Percentiles rank a stretch among this genome's conserved stretches.
These are phyloP conservation scores for Leptinotarsa tumamoca DNA, from an alignment of 2,888 invertebrate genomes.

Conservation along the genomic window DNA sequence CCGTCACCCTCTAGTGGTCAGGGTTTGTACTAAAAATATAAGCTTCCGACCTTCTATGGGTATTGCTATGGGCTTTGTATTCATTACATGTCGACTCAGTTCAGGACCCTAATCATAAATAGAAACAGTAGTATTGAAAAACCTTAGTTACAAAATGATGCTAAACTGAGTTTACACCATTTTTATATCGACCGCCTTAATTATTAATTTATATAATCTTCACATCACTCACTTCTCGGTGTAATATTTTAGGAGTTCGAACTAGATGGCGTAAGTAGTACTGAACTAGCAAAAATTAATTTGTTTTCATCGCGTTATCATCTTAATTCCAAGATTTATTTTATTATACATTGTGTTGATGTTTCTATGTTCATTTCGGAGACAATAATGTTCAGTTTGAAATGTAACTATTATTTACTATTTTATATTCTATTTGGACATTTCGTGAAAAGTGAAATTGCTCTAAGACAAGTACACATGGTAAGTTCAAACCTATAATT, in stretches of 20 bases:
- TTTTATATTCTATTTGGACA: constrained; percentile 4
- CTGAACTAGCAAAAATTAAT: not conserved
- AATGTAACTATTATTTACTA: not conserved
- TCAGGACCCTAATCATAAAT: too few relatives aligned
- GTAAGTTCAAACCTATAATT: not conserved
- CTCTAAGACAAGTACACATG: constrained; percentile 24
- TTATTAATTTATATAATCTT: too few relatives aligned
- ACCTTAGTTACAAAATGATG: too few relatives aligned
- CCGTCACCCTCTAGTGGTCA: too few relatives aligned
- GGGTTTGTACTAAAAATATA: too few relatives aligned
- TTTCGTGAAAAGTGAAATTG: constrained; percentile 9
- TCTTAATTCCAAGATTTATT: not conserved
- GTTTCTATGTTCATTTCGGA: not conserved
- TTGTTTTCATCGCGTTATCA: not conserved
- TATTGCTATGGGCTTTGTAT: too few relatives aligned
- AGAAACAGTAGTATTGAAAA: too few relatives aligned
- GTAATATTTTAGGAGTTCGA: not conserved
- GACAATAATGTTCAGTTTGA: not conserved
- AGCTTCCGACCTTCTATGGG: too few relatives aligned
- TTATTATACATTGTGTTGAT: not conserved
- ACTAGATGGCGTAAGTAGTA: constrained; percentile 1
- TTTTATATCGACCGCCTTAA: too few relatives aligned
- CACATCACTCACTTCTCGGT: too few relatives aligned
- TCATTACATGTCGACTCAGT: too few relatives aligned
- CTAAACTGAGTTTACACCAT: too few relatives aligned